Evolutionary conservation across 1,140 invertebrate genomes (phyloP).

Genomic region (Helicoverpa zea): DNA sequence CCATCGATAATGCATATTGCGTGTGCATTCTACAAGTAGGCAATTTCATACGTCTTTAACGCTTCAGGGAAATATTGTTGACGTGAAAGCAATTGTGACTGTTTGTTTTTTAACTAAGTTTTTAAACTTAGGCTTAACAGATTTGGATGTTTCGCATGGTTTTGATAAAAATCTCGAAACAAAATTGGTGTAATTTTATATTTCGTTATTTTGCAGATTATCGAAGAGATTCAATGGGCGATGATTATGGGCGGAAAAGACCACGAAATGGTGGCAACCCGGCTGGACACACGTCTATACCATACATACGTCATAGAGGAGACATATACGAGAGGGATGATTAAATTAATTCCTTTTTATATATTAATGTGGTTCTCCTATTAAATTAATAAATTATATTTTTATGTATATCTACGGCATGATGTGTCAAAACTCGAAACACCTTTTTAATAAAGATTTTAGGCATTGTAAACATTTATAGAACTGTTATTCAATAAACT

Average conservation of each 20-base stretch:
- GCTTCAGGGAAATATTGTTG: neutral
- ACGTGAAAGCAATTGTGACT: too few species aligned
- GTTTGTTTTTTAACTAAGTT: too few species aligned
- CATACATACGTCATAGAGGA: constrained; percentile 69
- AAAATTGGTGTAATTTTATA: too few species aligned
- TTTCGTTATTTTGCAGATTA: constrained; percentile 41
- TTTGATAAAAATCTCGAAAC: neutral
- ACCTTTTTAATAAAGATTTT: neutral
- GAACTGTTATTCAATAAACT: too few species aligned
- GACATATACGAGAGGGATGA: constrained; percentile 73
- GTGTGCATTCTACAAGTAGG: neutral
- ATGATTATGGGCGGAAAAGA: constrained; percentile 64
- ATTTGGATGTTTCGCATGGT: neutral
- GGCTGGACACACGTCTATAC: constrained; percentile 69
- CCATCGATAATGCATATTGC: neutral
- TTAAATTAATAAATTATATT: constrained; percentile 4
- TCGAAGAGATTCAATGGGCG: constrained; percentile 60
- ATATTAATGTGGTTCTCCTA: neutral
- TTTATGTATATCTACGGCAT: neutral
- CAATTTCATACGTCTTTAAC: neutral
- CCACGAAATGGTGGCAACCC: constrained; percentile 53
- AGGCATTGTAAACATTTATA: too few species aligned
- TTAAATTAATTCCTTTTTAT: constrained; percentile 25
- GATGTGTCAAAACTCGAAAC: too few species aligned
- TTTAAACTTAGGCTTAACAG: too few species aligned